Evolutionary conservation across 1,140 invertebrate species (phyloP).

Genomic region (Drosophila obscura): DNA sequence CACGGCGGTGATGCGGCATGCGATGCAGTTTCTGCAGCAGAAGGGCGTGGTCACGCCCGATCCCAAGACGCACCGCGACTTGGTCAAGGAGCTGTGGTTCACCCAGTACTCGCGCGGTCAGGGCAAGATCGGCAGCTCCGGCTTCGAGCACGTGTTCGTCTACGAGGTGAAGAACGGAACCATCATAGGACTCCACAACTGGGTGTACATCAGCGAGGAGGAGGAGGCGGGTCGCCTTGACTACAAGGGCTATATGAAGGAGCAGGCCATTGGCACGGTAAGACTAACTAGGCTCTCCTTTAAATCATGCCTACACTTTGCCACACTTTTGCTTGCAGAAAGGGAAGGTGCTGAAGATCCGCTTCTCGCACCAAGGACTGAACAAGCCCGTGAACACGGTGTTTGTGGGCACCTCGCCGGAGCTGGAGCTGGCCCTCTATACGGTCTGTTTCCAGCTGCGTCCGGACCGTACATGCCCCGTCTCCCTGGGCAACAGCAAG

Average conservation of each 20-base stretch:
- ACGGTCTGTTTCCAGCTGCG: conserved; percentile 92
- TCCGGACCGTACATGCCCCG: conserved; percentile 88
- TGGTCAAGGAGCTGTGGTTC: conserved; percentile 91
- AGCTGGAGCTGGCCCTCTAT: conserved; percentile 95
- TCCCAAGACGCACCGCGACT: conserved; percentile 88
- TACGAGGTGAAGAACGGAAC: conserved; percentile 92
- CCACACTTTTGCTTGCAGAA: conserved; percentile 86
- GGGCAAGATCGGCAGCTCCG: conserved; percentile 90
- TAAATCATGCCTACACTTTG: background rate
- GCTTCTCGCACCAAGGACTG: conserved; percentile 89
- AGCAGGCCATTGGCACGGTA: conserved; percentile 89
- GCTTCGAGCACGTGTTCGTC: conserved; percentile 94
- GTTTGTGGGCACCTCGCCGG: conserved; percentile 96
- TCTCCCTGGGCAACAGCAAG: conserved; percentile 88
- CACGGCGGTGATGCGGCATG: conserved; percentile 90
- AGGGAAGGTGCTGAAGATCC: conserved; percentile 90
- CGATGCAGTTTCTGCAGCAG: conserved; percentile 88
- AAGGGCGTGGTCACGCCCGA: conserved; percentile 88
- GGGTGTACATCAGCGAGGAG: conserved; percentile 92
- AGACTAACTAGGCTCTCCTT: conserved; percentile 71
- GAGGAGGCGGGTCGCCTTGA: conserved; percentile 88
- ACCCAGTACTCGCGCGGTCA: conserved; percentile 91
- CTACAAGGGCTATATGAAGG: conserved; percentile 92
- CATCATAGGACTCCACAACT: conserved; percentile 93
- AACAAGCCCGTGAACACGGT: conserved; percentile 91